Evolutionary conservation across 2,888 invertebrate genomes (phyloP).

Genomic region (Blomia tropicalis): DNA sequence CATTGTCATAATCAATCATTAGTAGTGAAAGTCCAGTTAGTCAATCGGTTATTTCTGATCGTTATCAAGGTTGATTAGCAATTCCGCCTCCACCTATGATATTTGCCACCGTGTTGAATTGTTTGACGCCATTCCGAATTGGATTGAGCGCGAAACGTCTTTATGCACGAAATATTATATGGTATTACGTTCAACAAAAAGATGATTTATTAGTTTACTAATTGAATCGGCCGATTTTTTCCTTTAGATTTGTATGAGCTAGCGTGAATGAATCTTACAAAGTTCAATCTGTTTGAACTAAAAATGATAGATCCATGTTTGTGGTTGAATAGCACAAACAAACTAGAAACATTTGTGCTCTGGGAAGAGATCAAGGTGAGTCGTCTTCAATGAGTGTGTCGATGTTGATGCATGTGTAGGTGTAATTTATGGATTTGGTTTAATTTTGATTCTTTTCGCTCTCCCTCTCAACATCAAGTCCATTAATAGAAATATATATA

Average conservation of each 20-base stretch:
- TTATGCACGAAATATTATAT: too few relatives aligned
- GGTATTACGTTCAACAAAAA: too few relatives aligned
- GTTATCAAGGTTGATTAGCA: neutral
- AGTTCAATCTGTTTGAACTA: too few relatives aligned
- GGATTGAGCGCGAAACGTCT: too few relatives aligned
- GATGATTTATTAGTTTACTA: neutral
- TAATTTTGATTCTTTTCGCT: neutral
- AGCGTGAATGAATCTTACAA: too few relatives aligned
- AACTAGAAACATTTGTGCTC: too few relatives aligned
- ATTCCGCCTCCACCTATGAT: neutral
- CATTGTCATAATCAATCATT: too few relatives aligned
- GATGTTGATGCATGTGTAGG: neutral
- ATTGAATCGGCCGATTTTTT: neutral
- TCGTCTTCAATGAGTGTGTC: neutral
- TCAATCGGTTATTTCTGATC: too few relatives aligned
- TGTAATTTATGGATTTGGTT: conserved; percentile 18
- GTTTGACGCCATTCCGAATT: neutral
- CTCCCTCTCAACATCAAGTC: too few relatives aligned
- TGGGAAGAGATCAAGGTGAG: conserved; percentile 3
- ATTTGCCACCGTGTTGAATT: neutral
- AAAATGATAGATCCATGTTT: too few relatives aligned
- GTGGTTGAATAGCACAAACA: too few relatives aligned
- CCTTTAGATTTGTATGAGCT: too few relatives aligned
- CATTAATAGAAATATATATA: conserved; percentile 11
- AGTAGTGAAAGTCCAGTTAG: neutral